Evolutionary conservation across 2,113 vertebrate genomes (phyloP).

Genomic region (Hippocampus guttulatus): DNA sequence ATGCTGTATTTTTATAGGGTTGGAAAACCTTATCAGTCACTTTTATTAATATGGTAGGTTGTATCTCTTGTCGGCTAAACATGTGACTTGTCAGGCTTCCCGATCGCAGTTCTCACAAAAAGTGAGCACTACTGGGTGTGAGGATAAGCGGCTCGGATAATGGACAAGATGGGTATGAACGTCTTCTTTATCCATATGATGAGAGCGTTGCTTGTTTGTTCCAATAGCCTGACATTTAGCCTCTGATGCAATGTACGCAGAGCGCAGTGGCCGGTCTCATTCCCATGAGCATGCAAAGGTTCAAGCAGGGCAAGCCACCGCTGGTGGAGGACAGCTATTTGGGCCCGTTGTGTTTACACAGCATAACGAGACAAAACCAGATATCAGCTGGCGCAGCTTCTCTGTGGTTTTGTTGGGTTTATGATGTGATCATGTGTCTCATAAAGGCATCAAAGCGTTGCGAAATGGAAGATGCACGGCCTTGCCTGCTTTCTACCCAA

Average conservation of each 20-base stretch:
- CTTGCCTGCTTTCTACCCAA: background rate
- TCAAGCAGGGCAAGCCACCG: background rate
- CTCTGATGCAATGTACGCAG: background rate
- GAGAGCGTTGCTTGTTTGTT: background rate
- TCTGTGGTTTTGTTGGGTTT: background rate
- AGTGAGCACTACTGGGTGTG: no score
- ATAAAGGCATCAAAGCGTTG: background rate
- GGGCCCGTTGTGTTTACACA: background rate
- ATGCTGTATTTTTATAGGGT: no score
- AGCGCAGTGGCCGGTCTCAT: background rate
- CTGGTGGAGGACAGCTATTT: slow-evolving; percentile 4
- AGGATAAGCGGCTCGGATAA: no score
- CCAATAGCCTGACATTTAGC: background rate
- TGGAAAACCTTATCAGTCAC: no score
- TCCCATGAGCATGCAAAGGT: background rate
- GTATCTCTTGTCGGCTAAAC: no score
- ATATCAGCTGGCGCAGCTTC: background rate
- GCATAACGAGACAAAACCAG: background rate
- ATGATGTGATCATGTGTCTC: background rate
- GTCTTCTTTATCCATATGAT: background rate
- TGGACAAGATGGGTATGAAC: background rate
- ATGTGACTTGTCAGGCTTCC: no score
- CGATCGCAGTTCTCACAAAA: no score
- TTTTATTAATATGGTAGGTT: no score
- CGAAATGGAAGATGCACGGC: background rate